These are phyloP conservation scores for Dipus sagitta DNA, from an alignment of 2,797 vertebrate genomes.

Conservation along the genomic window DNA sequence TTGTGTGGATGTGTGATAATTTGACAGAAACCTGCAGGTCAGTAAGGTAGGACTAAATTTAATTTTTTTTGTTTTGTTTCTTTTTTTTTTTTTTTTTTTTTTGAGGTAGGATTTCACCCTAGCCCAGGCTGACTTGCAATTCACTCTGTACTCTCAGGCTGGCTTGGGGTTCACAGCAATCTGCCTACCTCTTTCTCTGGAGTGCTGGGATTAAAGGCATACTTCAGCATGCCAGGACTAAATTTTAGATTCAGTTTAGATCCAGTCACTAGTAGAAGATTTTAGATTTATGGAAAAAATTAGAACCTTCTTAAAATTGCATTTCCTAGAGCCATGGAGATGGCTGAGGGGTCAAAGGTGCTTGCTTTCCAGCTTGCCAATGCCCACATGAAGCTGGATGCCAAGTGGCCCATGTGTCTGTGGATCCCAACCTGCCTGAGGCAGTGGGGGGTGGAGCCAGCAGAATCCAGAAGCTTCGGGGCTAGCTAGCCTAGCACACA, in stretches of 20 bases:
- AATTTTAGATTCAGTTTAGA: background rate
- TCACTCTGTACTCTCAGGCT: no score
- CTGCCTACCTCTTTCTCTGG: no score
- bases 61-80: background rate
- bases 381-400: no score
- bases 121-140: no score
- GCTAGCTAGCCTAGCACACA: no score
- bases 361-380: no score
- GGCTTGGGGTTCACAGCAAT: no score
- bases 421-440: no score
- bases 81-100: no score
- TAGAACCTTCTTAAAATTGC: background rate
- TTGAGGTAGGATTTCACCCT: no score
- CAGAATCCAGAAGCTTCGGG: background rate
- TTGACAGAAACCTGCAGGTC: background rate
- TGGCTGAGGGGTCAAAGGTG: no score
- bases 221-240: background rate
- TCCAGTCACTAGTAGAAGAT: background rate
- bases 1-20: background rate
- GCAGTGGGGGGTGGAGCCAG: background rate
- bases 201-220: no score
- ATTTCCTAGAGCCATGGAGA: background rate
- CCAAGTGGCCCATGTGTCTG: background rate
- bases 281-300: constrained; percentile 35
- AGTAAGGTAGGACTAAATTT: background rate